These are phyloP conservation scores for Lepus timidus DNA, from an alignment of 2,113 vertebrate species.

Conservation along the genomic window DNA sequence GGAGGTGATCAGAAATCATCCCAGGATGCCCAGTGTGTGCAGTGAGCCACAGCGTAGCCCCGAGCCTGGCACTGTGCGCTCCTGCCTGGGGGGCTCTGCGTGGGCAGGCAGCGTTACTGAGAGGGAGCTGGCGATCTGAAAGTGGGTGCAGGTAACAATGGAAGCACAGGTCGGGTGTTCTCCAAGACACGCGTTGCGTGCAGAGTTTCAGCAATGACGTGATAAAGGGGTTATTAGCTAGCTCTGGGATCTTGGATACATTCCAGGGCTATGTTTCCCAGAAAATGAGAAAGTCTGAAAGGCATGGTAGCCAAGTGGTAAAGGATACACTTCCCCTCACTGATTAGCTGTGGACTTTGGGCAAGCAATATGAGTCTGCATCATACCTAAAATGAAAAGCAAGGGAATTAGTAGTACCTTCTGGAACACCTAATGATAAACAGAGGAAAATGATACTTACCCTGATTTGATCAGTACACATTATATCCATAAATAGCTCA, in stretches of 20 bases:
- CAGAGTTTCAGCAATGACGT: neutral
- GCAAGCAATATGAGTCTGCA: neutral
- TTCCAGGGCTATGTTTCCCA: neutral
- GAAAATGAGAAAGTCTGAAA: neutral
- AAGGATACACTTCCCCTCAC: neutral
- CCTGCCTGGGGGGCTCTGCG: neutral
- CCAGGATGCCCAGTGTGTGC: neutral
- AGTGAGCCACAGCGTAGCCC: rapidly evolving
- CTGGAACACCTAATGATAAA: too few species aligned
- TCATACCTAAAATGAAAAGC: neutral
- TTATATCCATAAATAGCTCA: too few species aligned
- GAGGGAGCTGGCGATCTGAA: neutral
- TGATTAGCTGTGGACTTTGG: neutral
- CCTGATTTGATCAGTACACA: too few species aligned
- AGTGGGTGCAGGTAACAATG: neutral
- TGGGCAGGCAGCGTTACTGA: neutral
- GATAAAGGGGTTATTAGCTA: neutral
- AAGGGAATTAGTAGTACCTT: neutral
- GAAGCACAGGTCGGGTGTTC: neutral
- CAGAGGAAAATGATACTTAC: too few species aligned
- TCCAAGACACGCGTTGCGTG: neutral
- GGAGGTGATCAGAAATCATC: neutral
- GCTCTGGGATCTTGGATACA: neutral
- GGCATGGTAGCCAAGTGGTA: neutral
- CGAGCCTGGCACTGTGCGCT: neutral